These are phyloP conservation scores for Amphipyra tragopoginis DNA, from an alignment of 2,888 invertebrate species.

Conservation along the genomic window DNA sequence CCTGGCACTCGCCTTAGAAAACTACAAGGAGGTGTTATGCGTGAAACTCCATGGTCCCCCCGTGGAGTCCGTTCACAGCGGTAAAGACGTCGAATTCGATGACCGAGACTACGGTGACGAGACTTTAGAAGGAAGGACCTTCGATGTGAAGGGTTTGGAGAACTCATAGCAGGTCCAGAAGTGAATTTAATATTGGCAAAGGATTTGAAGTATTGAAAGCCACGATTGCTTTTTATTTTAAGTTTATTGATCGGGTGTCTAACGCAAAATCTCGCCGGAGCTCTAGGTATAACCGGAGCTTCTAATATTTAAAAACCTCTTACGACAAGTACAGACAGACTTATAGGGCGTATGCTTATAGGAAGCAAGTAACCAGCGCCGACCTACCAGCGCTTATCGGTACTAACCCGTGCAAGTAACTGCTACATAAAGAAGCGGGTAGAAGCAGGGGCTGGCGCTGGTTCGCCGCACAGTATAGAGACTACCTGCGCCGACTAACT, in stretches of 20 bases:
- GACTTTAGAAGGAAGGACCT: slow-evolving; percentile 77
- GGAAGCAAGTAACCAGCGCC: too few species aligned
- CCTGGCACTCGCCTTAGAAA: slow-evolving; percentile 92
- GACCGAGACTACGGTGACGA: slow-evolving; percentile 84
- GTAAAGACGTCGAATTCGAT: slow-evolving; percentile 87
- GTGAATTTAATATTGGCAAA: slow-evolving; percentile 19
- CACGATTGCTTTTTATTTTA: slow-evolving; percentile 29
- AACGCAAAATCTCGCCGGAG: background rate
- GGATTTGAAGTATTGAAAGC: slow-evolving; percentile 37
- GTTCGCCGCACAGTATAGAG: too few species aligned
- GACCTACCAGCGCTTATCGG: too few species aligned
- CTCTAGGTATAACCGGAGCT: too few species aligned
- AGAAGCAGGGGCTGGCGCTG: too few species aligned
- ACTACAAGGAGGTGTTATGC: slow-evolving; percentile 91
- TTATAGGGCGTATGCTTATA: too few species aligned
- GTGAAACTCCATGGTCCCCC: slow-evolving; percentile 89
- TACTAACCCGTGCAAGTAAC: too few species aligned
- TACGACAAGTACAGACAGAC: too few species aligned
- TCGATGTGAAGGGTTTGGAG: slow-evolving; percentile 88
- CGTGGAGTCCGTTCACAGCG: slow-evolving; percentile 76
- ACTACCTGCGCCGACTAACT: too few species aligned
- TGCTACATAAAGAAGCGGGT: too few species aligned
- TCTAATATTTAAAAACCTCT: too few species aligned
- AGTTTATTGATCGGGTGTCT: background rate
- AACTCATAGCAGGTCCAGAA: slow-evolving; percentile 72